A percentile compares a stretch with the other conserved stretches of the same genome.
These are phyloP conservation scores for Drosophila gunungcola DNA, from an alignment of 1,140 invertebrate genomes.

Conservation along the genomic window DNA sequence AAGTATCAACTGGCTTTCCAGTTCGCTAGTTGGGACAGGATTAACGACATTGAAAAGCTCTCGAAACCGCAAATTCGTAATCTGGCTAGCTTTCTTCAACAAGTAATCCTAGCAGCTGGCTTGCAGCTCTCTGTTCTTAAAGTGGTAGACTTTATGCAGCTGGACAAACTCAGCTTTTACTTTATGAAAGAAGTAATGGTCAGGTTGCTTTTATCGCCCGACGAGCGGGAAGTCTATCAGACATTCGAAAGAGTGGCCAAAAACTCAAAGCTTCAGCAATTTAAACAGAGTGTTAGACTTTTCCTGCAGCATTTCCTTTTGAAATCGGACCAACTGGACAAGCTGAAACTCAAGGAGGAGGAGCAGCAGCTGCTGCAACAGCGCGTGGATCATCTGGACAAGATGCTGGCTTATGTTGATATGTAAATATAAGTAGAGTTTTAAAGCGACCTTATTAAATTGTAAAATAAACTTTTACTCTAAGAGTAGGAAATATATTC, in stretches of 20 bases:
- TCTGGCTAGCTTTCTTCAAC: slow-evolving; percentile 91
- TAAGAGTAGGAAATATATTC: slow-evolving; percentile 3
- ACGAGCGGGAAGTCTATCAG: slow-evolving; percentile 63
- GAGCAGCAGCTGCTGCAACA: slow-evolving; percentile 85
- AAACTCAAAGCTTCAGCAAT: slow-evolving; percentile 88
- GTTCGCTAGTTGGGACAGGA: slow-evolving; percentile 95
- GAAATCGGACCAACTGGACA: slow-evolving; percentile 85
- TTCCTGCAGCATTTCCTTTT: slow-evolving; percentile 92
- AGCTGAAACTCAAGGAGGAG: slow-evolving; percentile 84
- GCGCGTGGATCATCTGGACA: slow-evolving; percentile 86
- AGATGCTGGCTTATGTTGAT: slow-evolving; percentile 85
- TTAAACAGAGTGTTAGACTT: slow-evolving; percentile 90
- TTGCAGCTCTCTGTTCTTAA: slow-evolving; percentile 94
- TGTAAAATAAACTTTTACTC: slow-evolving; percentile 5
- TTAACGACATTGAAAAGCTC: slow-evolving; percentile 91
- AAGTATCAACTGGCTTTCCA: slow-evolving; percentile 95
- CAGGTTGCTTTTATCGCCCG: slow-evolving; percentile 86
- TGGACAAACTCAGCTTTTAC: slow-evolving; percentile 88
- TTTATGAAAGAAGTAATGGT: slow-evolving; percentile 89
- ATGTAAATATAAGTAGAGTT: slow-evolving; percentile 48
- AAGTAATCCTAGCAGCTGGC: slow-evolving; percentile 92
- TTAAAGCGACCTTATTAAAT: not conserved
- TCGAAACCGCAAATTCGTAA: slow-evolving; percentile 89
- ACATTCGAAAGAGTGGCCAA: slow-evolving; percentile 87
- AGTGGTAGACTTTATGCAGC: slow-evolving; percentile 89